Conservation (phyloP, 2,113 vertebrate genomes). For the Lethenteron camtschaticum region DNA sequence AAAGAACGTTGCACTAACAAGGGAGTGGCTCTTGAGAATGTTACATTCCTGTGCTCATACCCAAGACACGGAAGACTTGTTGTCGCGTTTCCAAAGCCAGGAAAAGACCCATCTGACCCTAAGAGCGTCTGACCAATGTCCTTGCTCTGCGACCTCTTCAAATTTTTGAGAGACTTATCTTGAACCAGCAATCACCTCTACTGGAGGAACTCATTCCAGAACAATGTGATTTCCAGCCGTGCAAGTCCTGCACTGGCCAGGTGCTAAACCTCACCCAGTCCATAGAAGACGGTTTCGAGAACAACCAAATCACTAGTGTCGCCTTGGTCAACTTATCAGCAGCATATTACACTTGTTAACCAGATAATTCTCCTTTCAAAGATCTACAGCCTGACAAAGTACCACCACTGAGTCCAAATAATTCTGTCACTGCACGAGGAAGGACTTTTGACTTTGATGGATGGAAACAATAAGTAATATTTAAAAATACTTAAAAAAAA, state of each 20-base stretch:
- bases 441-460: no score
- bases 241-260: neutral
- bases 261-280: neutral
- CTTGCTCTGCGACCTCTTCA: neutral
- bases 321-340: neutral
- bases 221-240: neutral
- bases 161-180: neutral
- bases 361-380: neutral
- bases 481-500: no score
- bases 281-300: neutral
- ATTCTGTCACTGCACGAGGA: no score
- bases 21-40: neutral
- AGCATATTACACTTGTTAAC: neutral
- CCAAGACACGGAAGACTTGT: neutral
- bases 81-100: neutral
- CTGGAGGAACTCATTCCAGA: constrained; percentile 3
- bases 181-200: neutral
- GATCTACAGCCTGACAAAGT: neutral
- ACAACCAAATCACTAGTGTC: neutral
- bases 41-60: neutral
- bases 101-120: neutral
- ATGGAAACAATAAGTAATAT: no score
- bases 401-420: no score
- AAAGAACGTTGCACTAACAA: neutral
- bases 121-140: constrained; percentile 2